A percentile compares a stretch with the other conserved stretches of the same genome.
phyloP scores from a whole-genome alignment of 2,888 invertebrate genomes.

The Habroteleia sp. region DNA sequence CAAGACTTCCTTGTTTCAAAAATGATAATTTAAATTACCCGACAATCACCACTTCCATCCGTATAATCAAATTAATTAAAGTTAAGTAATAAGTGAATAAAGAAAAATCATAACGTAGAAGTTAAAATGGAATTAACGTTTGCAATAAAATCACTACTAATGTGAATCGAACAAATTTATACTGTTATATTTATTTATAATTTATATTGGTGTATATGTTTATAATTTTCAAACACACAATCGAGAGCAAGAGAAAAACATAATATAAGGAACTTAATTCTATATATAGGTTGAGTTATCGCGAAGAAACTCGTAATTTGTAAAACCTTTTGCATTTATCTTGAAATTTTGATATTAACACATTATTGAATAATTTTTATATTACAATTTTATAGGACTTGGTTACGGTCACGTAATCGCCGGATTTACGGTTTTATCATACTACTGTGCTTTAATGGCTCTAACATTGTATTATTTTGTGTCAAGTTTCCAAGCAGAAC shows the following conservation, averaged over 20 bases:
- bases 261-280: no score
- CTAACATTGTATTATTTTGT: slow-evolving; percentile 81
- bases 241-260: no score
- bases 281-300: no score
- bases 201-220: no score
- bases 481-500: slow-evolving; percentile 79
- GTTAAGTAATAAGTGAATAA: no score
- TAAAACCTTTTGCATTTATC: no score
- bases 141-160: neutral
- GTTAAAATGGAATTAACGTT: slow-evolving; percentile 15
- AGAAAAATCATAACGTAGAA: slow-evolving; percentile 12
- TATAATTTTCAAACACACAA: no score
- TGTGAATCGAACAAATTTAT: no score
- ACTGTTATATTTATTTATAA: no score
- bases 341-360: no score
- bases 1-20: slow-evolving; percentile 25
- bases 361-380: no score
- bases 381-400: slow-evolving; percentile 74
- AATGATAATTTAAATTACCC: slow-evolving; percentile 20
- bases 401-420: slow-evolving; percentile 82
- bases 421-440: slow-evolving; percentile 80
- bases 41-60: slow-evolving; percentile 15
- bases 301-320: no score
- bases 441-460: slow-evolving; percentile 82
- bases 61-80: slow-evolving; percentile 20